A percentile compares a stretch with the other conserved stretches of the same genome.
Conservation (phyloP, 2,888 invertebrate species). For the Trimorus sp. region DNA sequence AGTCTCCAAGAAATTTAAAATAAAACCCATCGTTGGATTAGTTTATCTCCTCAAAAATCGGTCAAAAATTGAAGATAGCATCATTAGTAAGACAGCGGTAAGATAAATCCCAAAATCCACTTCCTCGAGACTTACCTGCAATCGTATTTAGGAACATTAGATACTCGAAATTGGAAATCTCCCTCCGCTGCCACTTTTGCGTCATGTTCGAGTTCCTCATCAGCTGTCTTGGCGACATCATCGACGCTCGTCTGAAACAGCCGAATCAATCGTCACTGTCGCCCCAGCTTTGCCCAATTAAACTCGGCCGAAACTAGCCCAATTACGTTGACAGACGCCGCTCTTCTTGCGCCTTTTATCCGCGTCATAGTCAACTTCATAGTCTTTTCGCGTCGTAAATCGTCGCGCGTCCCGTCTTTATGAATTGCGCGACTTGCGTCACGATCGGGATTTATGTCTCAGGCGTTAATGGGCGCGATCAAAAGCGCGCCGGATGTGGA, state of each 20-base stretch:
- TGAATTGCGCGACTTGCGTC: constrained; percentile 69
- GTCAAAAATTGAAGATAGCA: too few species aligned
- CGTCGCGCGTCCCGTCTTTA: constrained; percentile 69
- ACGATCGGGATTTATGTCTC: constrained; percentile 76
- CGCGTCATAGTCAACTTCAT: constrained; percentile 68
- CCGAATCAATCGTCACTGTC: constrained; percentile 42
- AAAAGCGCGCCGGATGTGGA: constrained; percentile 74
- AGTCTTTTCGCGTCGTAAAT: constrained; percentile 71
- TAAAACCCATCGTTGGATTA: too few species aligned
- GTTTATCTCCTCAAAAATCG: too few species aligned
- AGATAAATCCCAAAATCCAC: too few species aligned
- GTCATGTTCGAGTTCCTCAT: constrained; percentile 99
- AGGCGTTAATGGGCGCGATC: constrained; percentile 68
- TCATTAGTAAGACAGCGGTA: too few species aligned
- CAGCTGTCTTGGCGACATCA: constrained; percentile 99
- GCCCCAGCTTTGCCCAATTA: too few species aligned
- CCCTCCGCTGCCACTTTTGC: constrained; percentile 99
- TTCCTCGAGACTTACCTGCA: constrained; percentile 82
- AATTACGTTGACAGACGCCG: too few species aligned
- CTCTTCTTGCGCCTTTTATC: too few species aligned
- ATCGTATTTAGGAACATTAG: constrained; percentile 99
- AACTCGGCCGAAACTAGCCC: too few species aligned
- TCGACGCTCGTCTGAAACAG: constrained; percentile 91
- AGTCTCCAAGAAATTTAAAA: too few species aligned
- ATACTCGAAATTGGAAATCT: constrained; percentile 99